Evolutionary conservation across 2,113 vertebrate genomes (phyloP), one percentile per base, ranked within the genome.

Genomic region (Pluvianellus socialis): DNA sequence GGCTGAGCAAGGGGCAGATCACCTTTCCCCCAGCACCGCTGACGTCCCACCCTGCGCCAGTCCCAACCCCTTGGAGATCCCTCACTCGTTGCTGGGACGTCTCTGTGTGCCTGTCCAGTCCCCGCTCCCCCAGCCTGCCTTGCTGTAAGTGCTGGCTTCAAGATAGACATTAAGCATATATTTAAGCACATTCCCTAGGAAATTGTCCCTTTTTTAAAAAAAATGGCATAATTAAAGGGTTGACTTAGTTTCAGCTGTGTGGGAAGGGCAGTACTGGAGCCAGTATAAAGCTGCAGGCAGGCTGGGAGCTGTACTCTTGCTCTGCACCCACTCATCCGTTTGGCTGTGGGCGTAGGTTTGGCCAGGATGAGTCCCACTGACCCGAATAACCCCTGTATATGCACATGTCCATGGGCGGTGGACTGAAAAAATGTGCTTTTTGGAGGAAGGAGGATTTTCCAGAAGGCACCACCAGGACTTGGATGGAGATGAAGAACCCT

Each of bases 161-260:
- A 45, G 50, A 10, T 15, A 28, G 5, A 13, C 7, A 12, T 53
- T 67, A 77, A 81, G 59, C 52, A 47, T 5, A 6, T 47, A 63
- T 81, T 86, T 86, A 76, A 73, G 35, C 6, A 33, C 24, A 38
- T 66, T 75, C 44, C 58, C 22, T 38, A n/a, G 70, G 47, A 88
- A 85, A 85, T 35, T 19, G 40, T 63, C 19, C 28, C 21, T 62
- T 90, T 83, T 86, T 84, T 24, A 22, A 28, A 56, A 44, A 82
- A 27, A 8, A 1, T 75, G 38, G 11, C 4, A 4, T 66, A 84
- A 95, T 89, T 70, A 45, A 50, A 71, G 71, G 44, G 58, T 14
- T 59, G 44, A 45, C 66, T 85, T 45, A 2, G 1, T 50, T 53
- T 12, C 73, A 79, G 59, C 2, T 14, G 44, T 0, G 0, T 44